Conservation (phyloP, 2,888 invertebrate genomes). For the Coelopa pilipes region DNA sequence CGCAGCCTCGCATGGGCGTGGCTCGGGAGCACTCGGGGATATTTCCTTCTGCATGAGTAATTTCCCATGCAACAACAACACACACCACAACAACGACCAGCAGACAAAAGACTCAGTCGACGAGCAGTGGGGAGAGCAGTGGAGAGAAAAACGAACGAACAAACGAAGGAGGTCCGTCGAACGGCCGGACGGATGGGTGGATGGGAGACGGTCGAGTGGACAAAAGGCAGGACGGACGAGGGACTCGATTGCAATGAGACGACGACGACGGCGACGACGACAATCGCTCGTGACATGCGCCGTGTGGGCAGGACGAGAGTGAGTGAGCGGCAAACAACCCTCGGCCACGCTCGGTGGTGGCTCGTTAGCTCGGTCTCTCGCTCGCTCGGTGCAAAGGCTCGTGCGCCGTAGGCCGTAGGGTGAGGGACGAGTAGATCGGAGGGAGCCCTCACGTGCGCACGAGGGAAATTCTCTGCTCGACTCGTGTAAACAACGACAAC, state of each 20-base stretch:
- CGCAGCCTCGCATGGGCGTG: constrained; percentile 55
- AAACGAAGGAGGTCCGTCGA: no score
- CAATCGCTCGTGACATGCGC: constrained; percentile 28
- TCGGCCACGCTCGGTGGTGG: neutral
- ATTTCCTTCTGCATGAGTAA: constrained; percentile 56
- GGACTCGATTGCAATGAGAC: neutral
- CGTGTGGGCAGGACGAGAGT: constrained; percentile 43
- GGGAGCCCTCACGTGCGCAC: no score
- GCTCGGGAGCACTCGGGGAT: constrained; percentile 50
- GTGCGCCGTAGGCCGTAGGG: constrained; percentile 5
- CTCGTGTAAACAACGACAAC: no score
- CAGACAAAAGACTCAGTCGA: neutral
- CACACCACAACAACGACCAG: constrained; percentile 11
- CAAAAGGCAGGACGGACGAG: neutral
- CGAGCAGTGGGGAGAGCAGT: neutral
- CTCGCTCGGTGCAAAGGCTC: constrained; percentile 4
- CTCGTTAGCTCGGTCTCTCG: neutral
- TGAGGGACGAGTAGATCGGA: no score
- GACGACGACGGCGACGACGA: constrained; percentile 25
- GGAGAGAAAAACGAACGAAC: no score
- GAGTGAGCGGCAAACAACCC: neutral
- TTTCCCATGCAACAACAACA: constrained; percentile 46
- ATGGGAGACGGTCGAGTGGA: no score
- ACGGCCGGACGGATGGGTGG: no score
- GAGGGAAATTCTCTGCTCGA: no score